phyloP scores from a whole-genome alignment of 2,797 vertebrate genomes.

The Anolis apletophallus region DNA sequence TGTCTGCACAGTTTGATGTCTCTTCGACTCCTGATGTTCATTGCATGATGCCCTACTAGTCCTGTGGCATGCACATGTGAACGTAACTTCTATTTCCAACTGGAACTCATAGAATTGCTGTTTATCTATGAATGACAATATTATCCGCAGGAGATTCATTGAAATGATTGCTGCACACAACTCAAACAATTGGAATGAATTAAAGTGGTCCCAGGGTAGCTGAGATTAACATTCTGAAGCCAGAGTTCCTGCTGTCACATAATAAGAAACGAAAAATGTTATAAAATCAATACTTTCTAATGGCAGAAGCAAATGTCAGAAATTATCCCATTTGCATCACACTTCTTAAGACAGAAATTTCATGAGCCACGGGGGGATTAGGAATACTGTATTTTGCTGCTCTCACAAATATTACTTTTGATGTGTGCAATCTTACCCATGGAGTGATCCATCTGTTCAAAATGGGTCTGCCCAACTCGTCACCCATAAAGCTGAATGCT shows the following conservation, averaged over 20 bases:
- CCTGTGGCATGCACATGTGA: slow-evolving; percentile 30
- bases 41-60: background rate
- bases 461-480: slow-evolving; percentile 4
- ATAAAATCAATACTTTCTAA: slow-evolving; percentile 72
- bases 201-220: slow-evolving; percentile 60
- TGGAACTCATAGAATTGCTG: slow-evolving; percentile 49
- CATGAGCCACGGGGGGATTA: slow-evolving; percentile 66
- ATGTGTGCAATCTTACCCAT: slow-evolving; percentile 46
- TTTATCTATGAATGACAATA: slow-evolving; percentile 19
- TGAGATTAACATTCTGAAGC: slow-evolving; percentile 65
- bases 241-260: slow-evolving; percentile 55
- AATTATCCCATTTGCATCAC: slow-evolving; percentile 73
- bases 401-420: slow-evolving; percentile 65
- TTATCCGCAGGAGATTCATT: slow-evolving; percentile 59
- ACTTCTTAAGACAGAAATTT: slow-evolving; percentile 71
- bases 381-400: slow-evolving; percentile 20
- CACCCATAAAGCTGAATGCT: background rate
- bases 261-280: slow-evolving; percentile 67
- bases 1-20: too few relatives aligned
- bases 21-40: background rate
- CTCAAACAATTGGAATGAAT: slow-evolving; percentile 72
- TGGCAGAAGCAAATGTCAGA: slow-evolving; percentile 67
- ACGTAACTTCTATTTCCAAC: slow-evolving; percentile 55
- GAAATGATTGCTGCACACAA: slow-evolving; percentile 64
- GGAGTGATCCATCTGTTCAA: background rate